These are phyloP conservation scores for Phalanger gymnotis DNA, from an alignment of 2,797 vertebrate genomes.

Conservation along the genomic window DNA sequence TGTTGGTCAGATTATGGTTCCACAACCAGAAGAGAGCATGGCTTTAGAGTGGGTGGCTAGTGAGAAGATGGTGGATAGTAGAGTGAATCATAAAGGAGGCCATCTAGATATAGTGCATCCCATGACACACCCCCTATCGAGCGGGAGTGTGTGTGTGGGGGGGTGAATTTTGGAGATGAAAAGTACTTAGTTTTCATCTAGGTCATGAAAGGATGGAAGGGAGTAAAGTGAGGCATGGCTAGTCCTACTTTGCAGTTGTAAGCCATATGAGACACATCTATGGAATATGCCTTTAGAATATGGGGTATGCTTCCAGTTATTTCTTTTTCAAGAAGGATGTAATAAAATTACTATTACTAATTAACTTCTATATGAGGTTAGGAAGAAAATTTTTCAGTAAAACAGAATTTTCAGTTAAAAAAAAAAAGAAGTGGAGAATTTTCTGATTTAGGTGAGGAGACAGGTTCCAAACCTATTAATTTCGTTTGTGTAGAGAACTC, in stretches of 20 bases:
- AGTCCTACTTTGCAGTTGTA: too few relatives aligned
- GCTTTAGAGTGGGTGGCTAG: background rate
- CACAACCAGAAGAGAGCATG: background rate
- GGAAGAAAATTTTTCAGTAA: background rate
- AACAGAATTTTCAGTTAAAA: background rate
- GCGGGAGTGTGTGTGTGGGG: background rate
- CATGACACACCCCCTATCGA: background rate
- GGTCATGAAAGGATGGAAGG: background rate
- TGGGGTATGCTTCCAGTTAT: background rate
- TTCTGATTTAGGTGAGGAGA: background rate
- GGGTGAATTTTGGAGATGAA: background rate
- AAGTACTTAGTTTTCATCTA: background rate
- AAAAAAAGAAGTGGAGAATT: background rate
- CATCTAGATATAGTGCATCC: background rate
- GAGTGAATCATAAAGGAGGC: background rate
- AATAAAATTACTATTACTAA: background rate
- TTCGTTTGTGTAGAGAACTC: too few relatives aligned
- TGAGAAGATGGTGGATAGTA: background rate
- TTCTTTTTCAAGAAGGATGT: background rate
- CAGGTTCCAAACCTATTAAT: background rate
- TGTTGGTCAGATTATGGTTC: background rate
- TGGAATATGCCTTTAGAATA: background rate
- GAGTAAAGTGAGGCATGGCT: too few relatives aligned
- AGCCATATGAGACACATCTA: background rate
- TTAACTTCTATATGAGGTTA: background rate